A percentile compares a stretch with the other conserved stretches of the same genome.
These are phyloP conservation scores for Tauraco hartlaubi DNA, from an alignment of 2,797 vertebrate genomes.

Conservation along the genomic window DNA sequence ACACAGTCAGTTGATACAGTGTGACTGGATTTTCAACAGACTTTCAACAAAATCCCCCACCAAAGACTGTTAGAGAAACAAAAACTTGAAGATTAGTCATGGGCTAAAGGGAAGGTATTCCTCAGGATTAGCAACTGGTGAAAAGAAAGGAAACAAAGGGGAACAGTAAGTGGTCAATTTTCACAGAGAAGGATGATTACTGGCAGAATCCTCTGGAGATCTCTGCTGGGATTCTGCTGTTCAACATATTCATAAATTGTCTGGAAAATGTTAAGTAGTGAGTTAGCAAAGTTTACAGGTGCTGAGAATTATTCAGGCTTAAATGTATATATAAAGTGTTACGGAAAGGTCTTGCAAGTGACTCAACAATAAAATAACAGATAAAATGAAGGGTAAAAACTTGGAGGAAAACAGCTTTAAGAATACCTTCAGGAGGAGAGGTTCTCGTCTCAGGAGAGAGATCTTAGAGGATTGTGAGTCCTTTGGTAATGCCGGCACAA, in stretches of 20 bases:
- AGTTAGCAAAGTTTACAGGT: neutral
- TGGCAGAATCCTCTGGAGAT: conserved; percentile 19
- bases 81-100: conserved; percentile 64
- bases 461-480: neutral
- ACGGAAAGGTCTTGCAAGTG: neutral
- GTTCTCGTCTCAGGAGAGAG: neutral
- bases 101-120: conserved; percentile 54
- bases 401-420: neutral
- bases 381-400: neutral
- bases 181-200: conserved; percentile 41
- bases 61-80: conserved; percentile 53
- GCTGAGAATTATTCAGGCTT: neutral
- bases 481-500: neutral
- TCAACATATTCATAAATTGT: neutral
- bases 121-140: conserved; percentile 52
- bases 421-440: neutral
- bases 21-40: conserved; percentile 61
- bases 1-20: conserved; percentile 33
- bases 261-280: neutral
- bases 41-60: conserved; percentile 44
- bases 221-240: neutral
- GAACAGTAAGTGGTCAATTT: conserved; percentile 45
- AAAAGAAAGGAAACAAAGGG: conserved; percentile 51
- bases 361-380: neutral
- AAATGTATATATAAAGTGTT: neutral